A percentile compares a stretch with the other conserved stretches of the same genome.
These are phyloP conservation scores for Aphis craccivora DNA, from an alignment of 1,140 invertebrate genomes.

Conservation along the genomic window DNA sequence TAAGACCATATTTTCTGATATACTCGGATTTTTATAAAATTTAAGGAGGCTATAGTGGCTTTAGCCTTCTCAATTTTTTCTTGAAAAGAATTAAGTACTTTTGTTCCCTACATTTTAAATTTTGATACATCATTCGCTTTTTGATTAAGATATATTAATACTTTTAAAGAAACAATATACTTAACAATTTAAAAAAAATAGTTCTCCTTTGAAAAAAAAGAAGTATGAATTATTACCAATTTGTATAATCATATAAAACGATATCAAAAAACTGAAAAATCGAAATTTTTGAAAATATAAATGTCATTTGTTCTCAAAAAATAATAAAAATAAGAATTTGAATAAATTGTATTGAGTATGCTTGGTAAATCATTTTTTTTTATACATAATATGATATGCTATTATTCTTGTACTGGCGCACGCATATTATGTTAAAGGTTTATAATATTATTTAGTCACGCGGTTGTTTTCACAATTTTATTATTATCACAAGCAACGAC, in stretches of 20 bases:
- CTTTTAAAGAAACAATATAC: too few species aligned
- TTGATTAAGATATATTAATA: too few species aligned
- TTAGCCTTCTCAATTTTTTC: not conserved
- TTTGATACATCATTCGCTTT: too few species aligned
- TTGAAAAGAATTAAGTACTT: not conserved
- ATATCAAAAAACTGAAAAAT: not conserved
- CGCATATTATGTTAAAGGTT: not conserved
- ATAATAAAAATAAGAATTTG: too few species aligned
- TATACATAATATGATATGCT: not conserved
- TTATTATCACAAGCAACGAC: not conserved
- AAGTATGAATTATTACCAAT: not conserved
- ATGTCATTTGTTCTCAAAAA: too few species aligned
- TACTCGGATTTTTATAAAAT: not conserved
- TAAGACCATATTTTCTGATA: not conserved
- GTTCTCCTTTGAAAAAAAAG: too few species aligned
- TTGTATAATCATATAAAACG: not conserved
- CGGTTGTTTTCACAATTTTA: slow-evolving; percentile 28
- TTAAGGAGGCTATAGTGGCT: not conserved
- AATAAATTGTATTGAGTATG: too few species aligned
- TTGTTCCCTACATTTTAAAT: not conserved
- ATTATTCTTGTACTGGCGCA: not conserved
- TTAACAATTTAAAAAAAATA: too few species aligned
- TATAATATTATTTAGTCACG: not conserved
- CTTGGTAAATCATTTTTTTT: not conserved
- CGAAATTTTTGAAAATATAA: too few species aligned